These are phyloP conservation scores for Neosalanx taihuensis DNA, from an alignment of 2,797 vertebrate species.

Conservation along the genomic window DNA sequence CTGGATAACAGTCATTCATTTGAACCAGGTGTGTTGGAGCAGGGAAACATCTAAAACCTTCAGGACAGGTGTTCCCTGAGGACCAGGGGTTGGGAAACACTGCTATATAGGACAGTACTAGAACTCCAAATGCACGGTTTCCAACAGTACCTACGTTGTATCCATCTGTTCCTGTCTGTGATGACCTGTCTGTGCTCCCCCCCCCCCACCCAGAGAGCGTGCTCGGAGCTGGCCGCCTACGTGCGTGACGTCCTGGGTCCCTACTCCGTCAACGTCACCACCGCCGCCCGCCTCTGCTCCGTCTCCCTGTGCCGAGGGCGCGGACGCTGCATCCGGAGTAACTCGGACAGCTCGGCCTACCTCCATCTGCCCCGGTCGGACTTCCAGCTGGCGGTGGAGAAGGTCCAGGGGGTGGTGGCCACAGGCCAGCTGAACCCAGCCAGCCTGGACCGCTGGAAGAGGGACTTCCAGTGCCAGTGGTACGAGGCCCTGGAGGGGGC, in stretches of 20 bases:
- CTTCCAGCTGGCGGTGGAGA: slow-evolving; percentile 49
- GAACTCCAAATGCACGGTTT: too few species aligned
- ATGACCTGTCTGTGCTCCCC: not conserved
- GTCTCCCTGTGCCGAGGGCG: slow-evolving; percentile 72
- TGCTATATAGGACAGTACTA: too few species aligned
- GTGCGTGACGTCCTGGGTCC: slow-evolving; percentile 73
- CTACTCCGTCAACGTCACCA: slow-evolving; percentile 76
- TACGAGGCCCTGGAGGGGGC: slow-evolving; percentile 67
- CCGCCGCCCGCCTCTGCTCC: slow-evolving; percentile 75
- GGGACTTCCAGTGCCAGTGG: slow-evolving; percentile 78
- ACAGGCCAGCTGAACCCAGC: slow-evolving; percentile 58
- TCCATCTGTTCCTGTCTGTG: not conserved
- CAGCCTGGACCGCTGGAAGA: slow-evolving; percentile 69
- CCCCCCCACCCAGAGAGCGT: slow-evolving; percentile 65
- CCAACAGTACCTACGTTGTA: too few species aligned
- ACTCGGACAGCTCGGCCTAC: slow-evolving; percentile 65
- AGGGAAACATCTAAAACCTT: too few species aligned
- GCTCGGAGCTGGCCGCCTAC: slow-evolving; percentile 73
- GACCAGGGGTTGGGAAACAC: too few species aligned
- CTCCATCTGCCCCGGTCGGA: slow-evolving; percentile 68
- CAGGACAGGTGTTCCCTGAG: too few species aligned
- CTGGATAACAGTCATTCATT: too few species aligned
- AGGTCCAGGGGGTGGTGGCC: slow-evolving; percentile 53
- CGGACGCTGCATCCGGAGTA: slow-evolving; percentile 75
- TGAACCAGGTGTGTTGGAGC: too few species aligned